These are phyloP conservation scores for Bolborhynchus lineola DNA, from an alignment of 2,113 vertebrate genomes.

Conservation along the genomic window DNA sequence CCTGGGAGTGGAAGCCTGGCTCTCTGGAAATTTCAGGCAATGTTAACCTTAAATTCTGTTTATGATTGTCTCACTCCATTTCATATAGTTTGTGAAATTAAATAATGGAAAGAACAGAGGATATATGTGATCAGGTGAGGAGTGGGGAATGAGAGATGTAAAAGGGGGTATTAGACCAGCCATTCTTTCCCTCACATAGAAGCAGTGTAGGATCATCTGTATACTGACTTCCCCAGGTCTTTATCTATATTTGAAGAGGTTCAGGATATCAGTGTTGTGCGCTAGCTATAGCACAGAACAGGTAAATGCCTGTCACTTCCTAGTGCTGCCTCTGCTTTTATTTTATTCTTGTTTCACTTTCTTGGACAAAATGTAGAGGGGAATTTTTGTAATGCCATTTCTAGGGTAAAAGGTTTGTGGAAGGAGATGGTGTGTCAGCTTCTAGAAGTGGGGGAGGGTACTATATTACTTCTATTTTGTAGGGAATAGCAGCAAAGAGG, in stretches of 20 bases:
- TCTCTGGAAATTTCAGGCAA: not conserved
- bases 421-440: not conserved
- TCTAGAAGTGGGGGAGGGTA: not conserved
- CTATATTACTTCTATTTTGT: not conserved
- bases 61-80: not conserved
- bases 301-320: not conserved
- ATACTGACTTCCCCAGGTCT: not conserved
- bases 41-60: not conserved
- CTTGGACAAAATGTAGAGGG: not conserved
- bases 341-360: not conserved
- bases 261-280: not conserved
- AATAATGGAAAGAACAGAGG: not conserved
- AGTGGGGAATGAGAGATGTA: not conserved
- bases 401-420: not conserved
- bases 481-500: not conserved
- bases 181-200: not conserved
- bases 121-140: not conserved
- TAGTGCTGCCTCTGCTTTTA: not conserved
- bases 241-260: not conserved
- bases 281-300: not conserved
- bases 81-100: not conserved
- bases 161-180: not conserved
- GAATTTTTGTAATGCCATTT: not conserved
- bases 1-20: not conserved
- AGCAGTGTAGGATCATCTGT: not conserved